Base-by-base conservation (phyloP, 2,888 invertebrate species). In the Odontocolon sp. region DNA sequence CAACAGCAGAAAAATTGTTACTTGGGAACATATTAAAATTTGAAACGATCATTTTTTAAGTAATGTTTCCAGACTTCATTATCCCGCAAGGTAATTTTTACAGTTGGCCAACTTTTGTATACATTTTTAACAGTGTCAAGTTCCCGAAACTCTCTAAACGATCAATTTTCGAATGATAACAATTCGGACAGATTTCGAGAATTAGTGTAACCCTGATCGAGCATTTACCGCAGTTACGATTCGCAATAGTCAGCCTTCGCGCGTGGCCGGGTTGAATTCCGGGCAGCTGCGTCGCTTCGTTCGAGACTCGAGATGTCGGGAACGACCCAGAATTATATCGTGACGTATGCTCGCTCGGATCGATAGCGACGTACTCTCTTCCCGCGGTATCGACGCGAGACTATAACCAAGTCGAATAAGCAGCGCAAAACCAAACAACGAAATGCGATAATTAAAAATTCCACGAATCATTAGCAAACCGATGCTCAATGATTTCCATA, bases 271-370 rank as follows among this genome's bases (percentile, higher is more conserved):
- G 8, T 69, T 8, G 67, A 63, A 73, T 79, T 77, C 42, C 66
- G 14, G 54, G 59, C 68, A 38, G 42, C 28, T n/a, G n/a, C n/a
- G n/a, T n/a, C n/a, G n/a, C n/a, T n/a, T n/a, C n/a, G n/a, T n/a
- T n/a, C n/a, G n/a, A n/a, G n/a, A n/a, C n/a, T n/a, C 54, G 54
- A 38, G 45, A 52, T 75, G 75, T 71, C 77, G 80, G 78, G 77
- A 77, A 70, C 78, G 77, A 67, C 76, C 72, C 54, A 79, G 79
- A 77, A 77, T 77, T 45, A 64, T 67, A 71, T 52, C 67, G 68
- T 75, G 72, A 80, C 78, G 77, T 64, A 76, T 81, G 77, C 76
- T n/a, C 45, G 42, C 28, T 26, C 47, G 77, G 81, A 77, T 81
- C 80, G 72, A 42, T 74, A 50, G 63, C 80, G 82, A 84, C 82